Conservation (phyloP, 2,888 invertebrate species). For the Acronicta aceris region DNA sequence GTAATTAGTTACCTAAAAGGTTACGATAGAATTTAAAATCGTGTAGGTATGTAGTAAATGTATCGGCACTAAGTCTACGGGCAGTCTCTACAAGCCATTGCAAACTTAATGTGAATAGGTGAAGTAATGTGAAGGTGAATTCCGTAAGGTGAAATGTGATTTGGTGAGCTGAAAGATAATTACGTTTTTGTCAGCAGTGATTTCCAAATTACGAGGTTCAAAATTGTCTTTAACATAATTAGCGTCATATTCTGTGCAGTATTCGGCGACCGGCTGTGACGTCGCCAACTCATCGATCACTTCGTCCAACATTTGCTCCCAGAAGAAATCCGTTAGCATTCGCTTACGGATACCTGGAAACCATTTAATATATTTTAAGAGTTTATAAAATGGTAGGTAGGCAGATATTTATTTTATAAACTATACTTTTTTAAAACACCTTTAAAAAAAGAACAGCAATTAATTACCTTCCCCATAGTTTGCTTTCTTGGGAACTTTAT, state of each 20-base stretch:
- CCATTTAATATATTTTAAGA: background rate
- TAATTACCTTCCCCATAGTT: slow-evolving; percentile 68
- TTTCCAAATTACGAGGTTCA: slow-evolving; percentile 76
- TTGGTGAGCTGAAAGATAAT: slow-evolving; percentile 13
- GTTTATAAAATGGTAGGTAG: no score
- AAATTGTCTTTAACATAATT: slow-evolving; percentile 80
- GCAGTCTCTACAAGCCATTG: no score
- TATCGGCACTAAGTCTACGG: no score
- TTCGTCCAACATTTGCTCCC: slow-evolving; percentile 87
- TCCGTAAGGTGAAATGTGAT: no score
- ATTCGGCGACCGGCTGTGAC: slow-evolving; percentile 74
- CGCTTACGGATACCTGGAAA: slow-evolving; percentile 78
- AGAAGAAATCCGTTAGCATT: slow-evolving; percentile 84
- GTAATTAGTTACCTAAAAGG: no score
- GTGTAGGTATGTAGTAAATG: no score
- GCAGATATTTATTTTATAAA: no score
- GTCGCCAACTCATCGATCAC: slow-evolving; percentile 82
- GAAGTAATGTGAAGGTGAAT: no score
- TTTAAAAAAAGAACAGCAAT: background rate
- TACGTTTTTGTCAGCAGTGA: slow-evolving; percentile 80
- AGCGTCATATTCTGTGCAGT: slow-evolving; percentile 82
- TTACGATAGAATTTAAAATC: no score
- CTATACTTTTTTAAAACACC: no score
- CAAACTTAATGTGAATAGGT: no score
- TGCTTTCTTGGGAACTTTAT: slow-evolving; percentile 70